Evolutionary conservation across 2,113 vertebrate species (phyloP).

Genomic region (Balaenoptera acutorostrata): DNA sequence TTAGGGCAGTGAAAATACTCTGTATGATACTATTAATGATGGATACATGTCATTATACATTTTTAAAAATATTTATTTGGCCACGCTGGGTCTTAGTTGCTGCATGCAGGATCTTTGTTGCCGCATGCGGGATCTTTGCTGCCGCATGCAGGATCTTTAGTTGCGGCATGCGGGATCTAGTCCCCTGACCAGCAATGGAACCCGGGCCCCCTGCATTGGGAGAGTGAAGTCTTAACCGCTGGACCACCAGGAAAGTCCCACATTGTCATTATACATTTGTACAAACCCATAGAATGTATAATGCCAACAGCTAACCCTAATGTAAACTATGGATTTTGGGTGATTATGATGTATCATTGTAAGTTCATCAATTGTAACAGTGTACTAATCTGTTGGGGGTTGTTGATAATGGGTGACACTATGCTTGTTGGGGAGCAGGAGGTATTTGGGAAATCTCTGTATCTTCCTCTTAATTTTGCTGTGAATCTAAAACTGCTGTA

Average conservation of each 20-base stretch:
- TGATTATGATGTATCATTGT: background rate
- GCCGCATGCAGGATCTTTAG: no score
- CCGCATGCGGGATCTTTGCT: no score
- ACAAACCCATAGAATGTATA: background rate
- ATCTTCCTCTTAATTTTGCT: background rate
- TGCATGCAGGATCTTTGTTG: no score
- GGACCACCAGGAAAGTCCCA: no score
- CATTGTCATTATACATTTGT: background rate
- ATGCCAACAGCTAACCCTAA: background rate
- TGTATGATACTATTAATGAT: background rate
- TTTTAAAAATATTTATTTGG: background rate
- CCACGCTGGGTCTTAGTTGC: no score
- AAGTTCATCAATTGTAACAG: background rate
- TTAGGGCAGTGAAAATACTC: background rate
- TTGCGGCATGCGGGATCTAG: no score
- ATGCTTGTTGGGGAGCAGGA: background rate
- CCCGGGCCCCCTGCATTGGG: no score
- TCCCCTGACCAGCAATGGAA: no score
- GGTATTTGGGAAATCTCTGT: background rate
- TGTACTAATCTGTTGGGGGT: background rate
- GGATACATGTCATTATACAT: background rate
- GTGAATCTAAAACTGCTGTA: background rate
- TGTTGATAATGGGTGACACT: background rate
- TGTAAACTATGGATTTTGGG: background rate
- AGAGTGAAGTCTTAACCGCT: no score